Evolutionary conservation across 2,797 vertebrate species (phyloP).

Genomic region (Cichlasoma orientale): DNA sequence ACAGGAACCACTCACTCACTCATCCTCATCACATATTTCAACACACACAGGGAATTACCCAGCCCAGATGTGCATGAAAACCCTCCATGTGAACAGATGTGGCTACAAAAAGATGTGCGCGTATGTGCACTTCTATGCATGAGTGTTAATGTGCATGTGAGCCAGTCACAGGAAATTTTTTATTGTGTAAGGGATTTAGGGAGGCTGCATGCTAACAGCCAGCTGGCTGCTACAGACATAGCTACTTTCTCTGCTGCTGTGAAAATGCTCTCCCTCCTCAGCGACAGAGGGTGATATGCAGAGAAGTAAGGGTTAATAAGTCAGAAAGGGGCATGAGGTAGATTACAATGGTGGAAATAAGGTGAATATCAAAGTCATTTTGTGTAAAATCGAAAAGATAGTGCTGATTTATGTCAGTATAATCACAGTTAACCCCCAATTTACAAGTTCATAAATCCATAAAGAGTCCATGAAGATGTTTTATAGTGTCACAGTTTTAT

Average conservation of each 20-base stretch:
- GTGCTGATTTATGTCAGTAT: background rate
- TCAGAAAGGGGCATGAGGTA: background rate
- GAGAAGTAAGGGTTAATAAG: background rate
- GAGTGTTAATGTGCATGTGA: slow-evolving; percentile 16
- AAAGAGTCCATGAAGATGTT: background rate
- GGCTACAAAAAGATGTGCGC: slow-evolving; percentile 22
- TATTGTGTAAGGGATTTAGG: slow-evolving; percentile 58
- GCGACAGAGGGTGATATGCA: background rate
- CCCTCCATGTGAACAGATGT: slow-evolving; percentile 67
- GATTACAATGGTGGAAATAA: background rate
- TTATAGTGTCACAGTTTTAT: background rate
- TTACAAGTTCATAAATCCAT: background rate
- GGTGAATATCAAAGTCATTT: background rate
- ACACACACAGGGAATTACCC: slow-evolving; percentile 42
- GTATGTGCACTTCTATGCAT: background rate
- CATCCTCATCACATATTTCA: slow-evolving; percentile 22
- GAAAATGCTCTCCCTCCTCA: background rate
- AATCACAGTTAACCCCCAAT: background rate
- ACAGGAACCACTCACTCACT: slow-evolving; percentile 34
- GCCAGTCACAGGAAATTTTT: slow-evolving; percentile 44
- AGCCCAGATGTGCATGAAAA: slow-evolving; percentile 68
- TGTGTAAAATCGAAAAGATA: background rate
- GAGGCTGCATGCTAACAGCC: slow-evolving; percentile 50
- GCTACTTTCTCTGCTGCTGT: slow-evolving; percentile 11
- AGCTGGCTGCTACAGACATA: slow-evolving; percentile 48